Evolutionary conservation across 2,113 vertebrate genomes (phyloP).

Genomic region (Diadophis punctatus): DNA sequence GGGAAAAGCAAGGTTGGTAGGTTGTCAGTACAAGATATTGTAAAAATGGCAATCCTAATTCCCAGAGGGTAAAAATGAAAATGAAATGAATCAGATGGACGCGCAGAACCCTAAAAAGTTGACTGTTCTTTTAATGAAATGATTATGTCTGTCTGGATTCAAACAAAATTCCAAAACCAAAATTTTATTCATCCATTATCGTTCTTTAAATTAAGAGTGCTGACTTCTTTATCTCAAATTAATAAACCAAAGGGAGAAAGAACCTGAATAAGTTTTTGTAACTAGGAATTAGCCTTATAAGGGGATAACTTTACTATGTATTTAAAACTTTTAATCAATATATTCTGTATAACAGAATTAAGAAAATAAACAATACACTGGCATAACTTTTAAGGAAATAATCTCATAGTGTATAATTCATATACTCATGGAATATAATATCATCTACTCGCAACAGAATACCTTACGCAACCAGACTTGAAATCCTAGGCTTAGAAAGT

Average conservation of each 20-base stretch:
- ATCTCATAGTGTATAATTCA: neutral
- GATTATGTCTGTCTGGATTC: neutral
- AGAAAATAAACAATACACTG: neutral
- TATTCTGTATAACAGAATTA: neutral
- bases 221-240: neutral
- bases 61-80: neutral
- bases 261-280: neutral
- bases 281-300: neutral
- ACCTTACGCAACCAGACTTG: no score
- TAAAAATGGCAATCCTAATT: neutral
- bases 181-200: neutral
- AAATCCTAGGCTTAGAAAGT: no score
- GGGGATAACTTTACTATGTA: neutral
- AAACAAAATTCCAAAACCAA: neutral
- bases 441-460: no score
- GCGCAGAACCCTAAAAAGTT: neutral
- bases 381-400: neutral
- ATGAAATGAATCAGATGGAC: neutral
- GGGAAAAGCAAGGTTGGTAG: neutral
- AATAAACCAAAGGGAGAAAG: neutral
- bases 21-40: neutral
- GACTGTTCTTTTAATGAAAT: neutral
- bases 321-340: neutral
- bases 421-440: no score
- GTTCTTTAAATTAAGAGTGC: neutral